These are phyloP conservation scores for Monochamus alternatus DNA, from an alignment of 2,888 invertebrate species.

Conservation along the genomic window DNA sequence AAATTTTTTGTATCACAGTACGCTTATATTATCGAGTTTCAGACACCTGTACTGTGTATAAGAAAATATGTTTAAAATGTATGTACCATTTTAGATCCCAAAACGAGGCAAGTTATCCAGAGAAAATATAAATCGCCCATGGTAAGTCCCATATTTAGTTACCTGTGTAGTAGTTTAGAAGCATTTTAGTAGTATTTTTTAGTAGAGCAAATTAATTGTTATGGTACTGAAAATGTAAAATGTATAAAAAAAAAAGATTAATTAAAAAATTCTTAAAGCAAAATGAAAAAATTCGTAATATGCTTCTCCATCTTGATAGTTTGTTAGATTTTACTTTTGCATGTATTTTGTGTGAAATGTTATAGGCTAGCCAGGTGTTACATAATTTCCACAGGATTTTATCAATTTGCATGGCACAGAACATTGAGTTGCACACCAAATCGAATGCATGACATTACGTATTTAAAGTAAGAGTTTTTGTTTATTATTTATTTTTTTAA, in stretches of 20 bases:
- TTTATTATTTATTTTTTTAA: neutral
- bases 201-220: neutral
- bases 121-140: constrained; percentile 98
- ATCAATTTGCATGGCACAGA: constrained; percentile 79
- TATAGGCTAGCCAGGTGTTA: constrained; percentile 84
- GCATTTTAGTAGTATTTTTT: constrained; percentile 8
- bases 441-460: constrained; percentile 55
- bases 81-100: constrained; percentile 87
- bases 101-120: constrained; percentile 96
- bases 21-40: too few species aligned
- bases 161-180: neutral
- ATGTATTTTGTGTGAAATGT: constrained; percentile 70
- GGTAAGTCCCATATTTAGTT: constrained; percentile 78
- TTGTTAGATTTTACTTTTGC: constrained; percentile 58
- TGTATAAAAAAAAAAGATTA: too few species aligned
- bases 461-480: constrained; percentile 44
- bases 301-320: neutral
- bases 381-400: constrained; percentile 86
- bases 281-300: neutral
- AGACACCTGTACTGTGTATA: too few species aligned
- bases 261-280: neutral
- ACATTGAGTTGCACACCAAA: constrained; percentile 51
- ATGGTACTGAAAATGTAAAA: too few species aligned
- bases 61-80: neutral
- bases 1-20: too few species aligned